These are phyloP conservation scores for Harpalus rubripes DNA, from an alignment of 2,888 invertebrate species.

Conservation along the genomic window DNA sequence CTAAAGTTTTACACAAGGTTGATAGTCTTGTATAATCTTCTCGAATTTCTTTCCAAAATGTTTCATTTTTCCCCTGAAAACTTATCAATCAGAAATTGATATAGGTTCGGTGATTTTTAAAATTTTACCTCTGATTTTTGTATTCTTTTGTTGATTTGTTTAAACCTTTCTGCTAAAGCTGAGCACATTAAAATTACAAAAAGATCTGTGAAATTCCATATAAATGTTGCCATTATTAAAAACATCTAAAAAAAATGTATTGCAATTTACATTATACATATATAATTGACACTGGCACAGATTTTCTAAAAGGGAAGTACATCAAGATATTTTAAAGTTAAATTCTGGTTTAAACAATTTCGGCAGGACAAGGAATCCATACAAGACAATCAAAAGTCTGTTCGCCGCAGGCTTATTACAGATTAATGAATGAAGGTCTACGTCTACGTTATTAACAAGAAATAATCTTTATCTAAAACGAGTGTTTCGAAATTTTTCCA, in stretches of 20 bases:
- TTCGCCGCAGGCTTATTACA: too few relatives aligned
- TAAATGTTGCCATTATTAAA: slow-evolving; percentile 81
- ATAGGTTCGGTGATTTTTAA: background rate
- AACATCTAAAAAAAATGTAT: slow-evolving; percentile 22
- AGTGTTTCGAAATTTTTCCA: too few relatives aligned
- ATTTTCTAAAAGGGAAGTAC: too few relatives aligned
- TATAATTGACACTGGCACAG: too few relatives aligned
- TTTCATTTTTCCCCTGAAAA: slow-evolving; percentile 74
- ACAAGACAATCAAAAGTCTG: too few relatives aligned
- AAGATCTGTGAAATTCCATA: slow-evolving; percentile 87
- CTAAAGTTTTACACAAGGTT: slow-evolving; percentile 78
- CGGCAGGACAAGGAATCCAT: too few relatives aligned
- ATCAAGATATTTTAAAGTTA: too few relatives aligned
- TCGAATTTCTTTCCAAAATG: slow-evolving; percentile 79
- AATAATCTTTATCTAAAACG: too few relatives aligned
- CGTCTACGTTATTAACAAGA: too few relatives aligned
- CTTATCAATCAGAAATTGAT: background rate
- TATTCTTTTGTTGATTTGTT: slow-evolving; percentile 76
- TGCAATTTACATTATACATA: background rate
- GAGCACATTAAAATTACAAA: slow-evolving; percentile 87
- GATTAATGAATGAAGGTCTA: too few relatives aligned
- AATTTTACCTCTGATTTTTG: slow-evolving; percentile 54
- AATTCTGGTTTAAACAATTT: too few relatives aligned
- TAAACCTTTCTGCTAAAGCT: slow-evolving; percentile 83
- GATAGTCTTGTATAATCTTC: slow-evolving; percentile 79